Conservation (phyloP, 2,888 invertebrate species). For the Acrocyrtus sp. region DNA sequence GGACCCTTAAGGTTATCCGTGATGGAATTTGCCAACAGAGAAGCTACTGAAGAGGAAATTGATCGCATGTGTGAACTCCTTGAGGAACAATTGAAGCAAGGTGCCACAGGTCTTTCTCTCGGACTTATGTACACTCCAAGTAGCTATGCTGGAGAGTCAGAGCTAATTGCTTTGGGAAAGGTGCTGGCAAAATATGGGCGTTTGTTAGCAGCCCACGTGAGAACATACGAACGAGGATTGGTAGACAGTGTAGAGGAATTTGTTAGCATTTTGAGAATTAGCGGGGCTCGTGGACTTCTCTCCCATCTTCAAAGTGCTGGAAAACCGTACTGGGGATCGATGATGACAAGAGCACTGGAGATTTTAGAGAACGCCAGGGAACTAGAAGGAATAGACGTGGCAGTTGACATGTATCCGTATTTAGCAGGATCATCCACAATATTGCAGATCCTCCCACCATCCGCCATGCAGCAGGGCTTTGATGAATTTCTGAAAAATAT, state of each 20-base stretch:
- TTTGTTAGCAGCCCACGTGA: constrained; percentile 55
- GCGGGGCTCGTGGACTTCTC: constrained; percentile 55
- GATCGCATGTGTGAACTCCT: constrained; percentile 50
- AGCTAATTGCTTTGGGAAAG: constrained; percentile 52
- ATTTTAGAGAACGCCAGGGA: constrained; percentile 52
- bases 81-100: constrained; percentile 49
- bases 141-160: constrained; percentile 52
- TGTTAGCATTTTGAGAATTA: constrained; percentile 47
- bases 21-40: constrained; percentile 59
- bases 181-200: constrained; percentile 51
- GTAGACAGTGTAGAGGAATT: constrained; percentile 57
- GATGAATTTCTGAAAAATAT: constrained; percentile 53
- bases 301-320: constrained; percentile 61
- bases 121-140: constrained; percentile 61
- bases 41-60: constrained; percentile 56
- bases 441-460: constrained; percentile 59
- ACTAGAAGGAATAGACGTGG: constrained; percentile 54
- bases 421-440: constrained; percentile 60
- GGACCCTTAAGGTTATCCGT: constrained; percentile 59
- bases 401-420: constrained; percentile 62
- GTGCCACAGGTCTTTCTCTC: constrained; percentile 54
- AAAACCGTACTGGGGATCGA: constrained; percentile 58
- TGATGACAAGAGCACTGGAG: constrained; percentile 53
- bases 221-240: constrained; percentile 60
- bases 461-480: constrained; percentile 56